Evolutionary conservation across 2,888 invertebrate genomes (phyloP).

Genomic region (Galerucella nymphaeae): DNA sequence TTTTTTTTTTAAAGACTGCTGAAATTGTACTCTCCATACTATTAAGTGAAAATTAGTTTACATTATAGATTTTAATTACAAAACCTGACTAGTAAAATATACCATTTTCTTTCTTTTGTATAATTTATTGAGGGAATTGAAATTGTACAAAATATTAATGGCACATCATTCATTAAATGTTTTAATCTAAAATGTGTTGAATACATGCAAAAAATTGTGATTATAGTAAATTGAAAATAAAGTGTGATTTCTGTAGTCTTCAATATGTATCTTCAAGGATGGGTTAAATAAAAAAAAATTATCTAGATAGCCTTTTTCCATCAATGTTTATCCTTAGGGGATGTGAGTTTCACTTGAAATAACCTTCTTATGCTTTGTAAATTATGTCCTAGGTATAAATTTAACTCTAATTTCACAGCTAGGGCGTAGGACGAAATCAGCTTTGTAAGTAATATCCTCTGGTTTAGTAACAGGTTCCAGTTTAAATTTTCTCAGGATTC

Average conservation of each 20-base stretch:
- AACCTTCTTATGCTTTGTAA: too few relatives aligned
- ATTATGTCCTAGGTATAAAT: constrained; percentile 42
- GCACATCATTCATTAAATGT: neutral
- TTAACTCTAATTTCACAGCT: constrained; percentile 62
- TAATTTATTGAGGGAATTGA: neutral
- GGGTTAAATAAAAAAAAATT: neutral
- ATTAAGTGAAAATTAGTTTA: neutral
- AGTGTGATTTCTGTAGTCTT: neutral
- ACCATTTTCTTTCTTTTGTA: neutral
- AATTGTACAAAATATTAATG: neutral
- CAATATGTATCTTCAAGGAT: neutral
- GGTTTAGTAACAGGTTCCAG: constrained; percentile 63
- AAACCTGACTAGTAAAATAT: neutral
- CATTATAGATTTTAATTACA: neutral
- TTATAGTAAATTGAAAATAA: neutral
- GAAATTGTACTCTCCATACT: neutral
- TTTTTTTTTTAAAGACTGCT: constrained; percentile 1
- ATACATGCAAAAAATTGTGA: too few relatives aligned
- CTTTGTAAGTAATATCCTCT: constrained; percentile 63
- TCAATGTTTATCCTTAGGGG: too few relatives aligned
- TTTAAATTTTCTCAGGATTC: constrained; percentile 67
- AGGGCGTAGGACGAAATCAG: constrained; percentile 67
- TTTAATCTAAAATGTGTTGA: neutral
- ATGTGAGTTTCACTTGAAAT: too few relatives aligned
- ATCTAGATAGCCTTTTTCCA: neutral